Conservation (phyloP, 2,113 vertebrate genomes). For the Cranoglanis bouderius region DNA sequence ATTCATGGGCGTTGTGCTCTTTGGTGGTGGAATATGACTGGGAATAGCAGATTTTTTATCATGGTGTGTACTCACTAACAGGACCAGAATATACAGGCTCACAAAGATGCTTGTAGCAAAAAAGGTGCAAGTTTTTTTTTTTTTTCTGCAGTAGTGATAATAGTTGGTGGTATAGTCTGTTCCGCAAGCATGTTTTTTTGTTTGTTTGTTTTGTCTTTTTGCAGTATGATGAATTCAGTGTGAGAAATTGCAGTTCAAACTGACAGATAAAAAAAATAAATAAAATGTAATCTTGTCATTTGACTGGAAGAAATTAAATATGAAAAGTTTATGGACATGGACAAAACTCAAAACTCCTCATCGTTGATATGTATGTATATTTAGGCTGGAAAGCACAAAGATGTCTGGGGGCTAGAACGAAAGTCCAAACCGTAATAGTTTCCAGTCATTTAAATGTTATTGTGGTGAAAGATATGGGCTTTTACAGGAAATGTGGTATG, state of each 20-base stretch:
- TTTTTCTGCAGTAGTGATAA: conserved; percentile 22
- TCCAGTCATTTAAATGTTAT: conserved; percentile 31
- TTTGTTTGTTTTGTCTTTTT: conserved; percentile 12
- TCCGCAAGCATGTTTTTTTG: not conserved
- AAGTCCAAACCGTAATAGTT: conserved; percentile 25
- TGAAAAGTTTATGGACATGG: conserved; percentile 9
- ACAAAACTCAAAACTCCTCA: not conserved
- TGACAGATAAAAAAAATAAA: not conserved
- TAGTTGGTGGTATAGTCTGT: not conserved
- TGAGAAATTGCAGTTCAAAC: not conserved
- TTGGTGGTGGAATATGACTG: conserved; percentile 49
- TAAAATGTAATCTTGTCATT: not conserved
- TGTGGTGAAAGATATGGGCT: conserved; percentile 31
- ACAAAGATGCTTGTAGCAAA: conserved; percentile 47
- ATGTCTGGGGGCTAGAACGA: not conserved
- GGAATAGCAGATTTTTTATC: conserved; percentile 18
- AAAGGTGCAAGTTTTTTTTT: conserved; percentile 30
- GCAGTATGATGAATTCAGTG: not conserved
- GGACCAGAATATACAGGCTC: conserved; percentile 57
- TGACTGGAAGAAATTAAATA: not conserved
- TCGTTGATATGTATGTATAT: conserved; percentile 1
- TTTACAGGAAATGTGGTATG: conserved; percentile 33
- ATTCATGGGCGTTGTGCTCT: conserved; percentile 59
- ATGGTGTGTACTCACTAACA: conserved; percentile 51
- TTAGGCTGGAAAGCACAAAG: not conserved